A percentile compares a stretch with the other conserved stretches of the same genome.
Evolutionary conservation across 2,888 invertebrate genomes (phyloP).

Genomic region (Notodromas monacha): DNA sequence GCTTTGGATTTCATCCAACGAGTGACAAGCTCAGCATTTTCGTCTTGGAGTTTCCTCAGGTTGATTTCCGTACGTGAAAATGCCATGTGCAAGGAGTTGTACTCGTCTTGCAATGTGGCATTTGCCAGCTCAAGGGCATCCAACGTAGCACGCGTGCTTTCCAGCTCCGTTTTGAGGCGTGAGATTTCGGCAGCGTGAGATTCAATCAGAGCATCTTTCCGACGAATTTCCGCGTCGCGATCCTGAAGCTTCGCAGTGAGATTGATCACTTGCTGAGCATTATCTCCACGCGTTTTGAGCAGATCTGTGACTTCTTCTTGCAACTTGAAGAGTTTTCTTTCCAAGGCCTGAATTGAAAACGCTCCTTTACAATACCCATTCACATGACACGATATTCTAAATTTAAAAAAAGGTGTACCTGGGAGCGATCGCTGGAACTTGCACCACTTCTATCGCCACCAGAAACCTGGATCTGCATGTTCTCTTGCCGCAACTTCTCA

Average conservation of each 20-base stretch:
- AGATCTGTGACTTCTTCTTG: slow-evolving; percentile 75
- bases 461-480: slow-evolving; percentile 19
- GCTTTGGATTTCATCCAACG: slow-evolving; percentile 66
- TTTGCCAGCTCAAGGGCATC: slow-evolving; percentile 35
- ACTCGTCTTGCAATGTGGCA: slow-evolving; percentile 66
- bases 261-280: slow-evolving; percentile 68
- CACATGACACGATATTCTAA: too few species aligned
- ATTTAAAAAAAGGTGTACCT: slow-evolving; percentile 6
- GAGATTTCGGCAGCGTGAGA: too few species aligned
- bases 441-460: slow-evolving; percentile 13
- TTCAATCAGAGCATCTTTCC: too few species aligned
- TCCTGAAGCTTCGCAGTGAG: slow-evolving; percentile 53
- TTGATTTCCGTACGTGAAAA: too few species aligned
- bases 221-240: slow-evolving; percentile 35
- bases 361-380: slow-evolving; percentile 5
- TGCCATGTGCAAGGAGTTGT: slow-evolving; percentile 67
- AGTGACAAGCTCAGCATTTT: slow-evolving; percentile 50
- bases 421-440: slow-evolving; percentile 24
- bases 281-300: slow-evolving; percentile 60
- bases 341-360: slow-evolving; percentile 24
- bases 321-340: slow-evolving; percentile 49
- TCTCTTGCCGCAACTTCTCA: slow-evolving; percentile 31
- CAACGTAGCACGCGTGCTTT: too few species aligned
- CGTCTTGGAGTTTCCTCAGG: slow-evolving; percentile 55
- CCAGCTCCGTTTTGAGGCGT: too few species aligned